phyloP scores from a whole-genome alignment of 2,888 invertebrate genomes.

The Eueremaeus valkanovi region DNA sequence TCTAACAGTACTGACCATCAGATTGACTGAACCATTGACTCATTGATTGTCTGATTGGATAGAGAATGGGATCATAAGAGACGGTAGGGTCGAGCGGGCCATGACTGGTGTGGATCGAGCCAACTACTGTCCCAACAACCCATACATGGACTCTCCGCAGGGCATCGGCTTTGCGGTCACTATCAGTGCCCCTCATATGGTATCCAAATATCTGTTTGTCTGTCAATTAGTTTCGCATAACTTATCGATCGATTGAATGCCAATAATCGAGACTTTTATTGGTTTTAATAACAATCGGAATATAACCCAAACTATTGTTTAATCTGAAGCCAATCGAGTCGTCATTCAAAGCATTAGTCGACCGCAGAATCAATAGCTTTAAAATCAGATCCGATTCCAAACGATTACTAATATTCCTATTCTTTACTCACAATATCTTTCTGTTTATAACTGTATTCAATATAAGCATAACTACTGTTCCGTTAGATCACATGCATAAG shows the following conservation, averaged over 20 bases:
- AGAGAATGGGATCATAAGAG: conserved; percentile 76
- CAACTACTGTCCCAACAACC: conserved; percentile 68
- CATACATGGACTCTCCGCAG: conserved; percentile 87
- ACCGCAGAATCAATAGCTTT: too few relatives aligned
- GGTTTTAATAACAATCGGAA: background rate
- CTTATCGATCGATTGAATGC: background rate
- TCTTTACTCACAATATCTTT: too few relatives aligned
- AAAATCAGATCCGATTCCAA: too few relatives aligned
- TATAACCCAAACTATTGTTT: too few relatives aligned
- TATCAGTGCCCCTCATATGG: conserved; percentile 96
- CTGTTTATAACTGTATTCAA: too few relatives aligned
- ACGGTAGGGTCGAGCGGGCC: conserved; percentile 68
- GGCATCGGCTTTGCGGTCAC: conserved; percentile 91
- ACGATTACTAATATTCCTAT: too few relatives aligned
- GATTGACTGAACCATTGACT: conserved; percentile 9
- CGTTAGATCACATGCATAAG: too few relatives aligned
- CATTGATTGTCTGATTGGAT: conserved; percentile 49
- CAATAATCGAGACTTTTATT: background rate
- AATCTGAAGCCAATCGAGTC: too few relatives aligned
- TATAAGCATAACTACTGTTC: too few relatives aligned
- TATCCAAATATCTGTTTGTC: conserved; percentile 52
- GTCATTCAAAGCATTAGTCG: too few relatives aligned
- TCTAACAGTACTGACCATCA: conserved; percentile 48
- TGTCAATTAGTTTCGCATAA: background rate
- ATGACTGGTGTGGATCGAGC: conserved; percentile 80